phyloP scores from a whole-genome alignment of 1,140 invertebrate species.

The Neuroterus valhalla region DNA sequence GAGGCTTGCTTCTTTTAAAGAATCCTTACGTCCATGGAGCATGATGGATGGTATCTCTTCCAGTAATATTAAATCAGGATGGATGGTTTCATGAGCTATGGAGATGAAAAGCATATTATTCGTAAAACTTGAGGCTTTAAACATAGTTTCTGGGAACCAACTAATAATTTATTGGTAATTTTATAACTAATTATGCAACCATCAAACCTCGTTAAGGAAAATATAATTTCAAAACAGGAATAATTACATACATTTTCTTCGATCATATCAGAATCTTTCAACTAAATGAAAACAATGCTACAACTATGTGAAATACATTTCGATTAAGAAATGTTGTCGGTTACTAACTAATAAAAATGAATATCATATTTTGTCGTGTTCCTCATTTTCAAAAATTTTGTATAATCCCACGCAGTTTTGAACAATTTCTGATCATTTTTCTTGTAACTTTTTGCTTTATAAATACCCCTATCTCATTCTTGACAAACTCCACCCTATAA shows the following conservation, averaged over 20 bases:
- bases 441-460: not conserved
- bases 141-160: not conserved
- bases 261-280: too few relatives aligned
- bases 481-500: conserved; percentile 2
- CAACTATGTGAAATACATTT: too few relatives aligned
- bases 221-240: not conserved
- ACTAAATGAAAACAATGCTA: too few relatives aligned
- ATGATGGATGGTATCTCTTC: conserved; percentile 6
- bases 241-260: too few relatives aligned
- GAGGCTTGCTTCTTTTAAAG: not conserved
- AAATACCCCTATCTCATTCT: conserved; percentile 5
- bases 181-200: not conserved
- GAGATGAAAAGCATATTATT: conserved; percentile 9
- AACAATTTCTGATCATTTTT: not conserved
- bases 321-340: too few relatives aligned
- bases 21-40: not conserved
- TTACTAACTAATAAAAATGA: too few relatives aligned
- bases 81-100: not conserved
- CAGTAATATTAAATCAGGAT: conserved; percentile 17
- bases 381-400: too few relatives aligned
- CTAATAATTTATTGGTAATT: not conserved
- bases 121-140: not conserved
- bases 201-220: not conserved
- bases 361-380: too few relatives aligned
- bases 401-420: too few relatives aligned